Evolutionary conservation across 2,113 vertebrate species (phyloP), one percentile per base, ranked within the genome.

Genomic region (Cyprinus carpio): DNA sequence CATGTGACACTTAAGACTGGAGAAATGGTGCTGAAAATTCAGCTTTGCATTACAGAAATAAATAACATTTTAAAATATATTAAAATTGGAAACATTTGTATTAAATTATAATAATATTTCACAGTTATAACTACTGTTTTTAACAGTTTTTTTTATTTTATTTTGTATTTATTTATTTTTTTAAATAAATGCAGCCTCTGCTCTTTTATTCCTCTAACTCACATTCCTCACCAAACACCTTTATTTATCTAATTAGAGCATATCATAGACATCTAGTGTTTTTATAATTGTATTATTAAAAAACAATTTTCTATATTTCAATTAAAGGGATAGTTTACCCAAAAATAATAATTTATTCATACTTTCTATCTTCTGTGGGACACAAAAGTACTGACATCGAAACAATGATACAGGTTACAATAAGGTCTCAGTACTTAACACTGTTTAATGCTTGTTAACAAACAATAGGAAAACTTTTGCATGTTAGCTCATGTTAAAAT

Each of bases 181-280:
- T 65, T 2, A 65, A 65, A 29, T 65, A 67, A 31, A 69, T 69
- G 16, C 65, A 37, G 18, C 16, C 7, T n/a, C n/a, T n/a, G n/a
- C n/a, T n/a, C n/a, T n/a, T n/a, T n/a, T n/a, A n/a, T n/a, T n/a
- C 75, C 75, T 76, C 49, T 54, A 76, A 86, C 54, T 82, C 51
- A 72, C 80, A 80, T 79, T 83, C 83, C 51, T 58, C 40, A 72
- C 40, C 65, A 69, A 40, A 77, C 87, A 84, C 79, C 65, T 16
- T 75, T 69, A 65, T 25, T 56, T 69, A 82, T 72, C 78, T 87
- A 88, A 46, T 84, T 65, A 87, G n/a, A 6, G 11, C 25, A 37
- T 29, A 34, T 51, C n/a, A 43, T 25, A 75, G 72, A 27, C 72
- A 29, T 15, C n/a, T 75, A 43, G 2, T 27, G 43, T 13, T 75